Base-by-base conservation (phyloP, 2,113 vertebrate species). In the Gobio gobio region DNA sequence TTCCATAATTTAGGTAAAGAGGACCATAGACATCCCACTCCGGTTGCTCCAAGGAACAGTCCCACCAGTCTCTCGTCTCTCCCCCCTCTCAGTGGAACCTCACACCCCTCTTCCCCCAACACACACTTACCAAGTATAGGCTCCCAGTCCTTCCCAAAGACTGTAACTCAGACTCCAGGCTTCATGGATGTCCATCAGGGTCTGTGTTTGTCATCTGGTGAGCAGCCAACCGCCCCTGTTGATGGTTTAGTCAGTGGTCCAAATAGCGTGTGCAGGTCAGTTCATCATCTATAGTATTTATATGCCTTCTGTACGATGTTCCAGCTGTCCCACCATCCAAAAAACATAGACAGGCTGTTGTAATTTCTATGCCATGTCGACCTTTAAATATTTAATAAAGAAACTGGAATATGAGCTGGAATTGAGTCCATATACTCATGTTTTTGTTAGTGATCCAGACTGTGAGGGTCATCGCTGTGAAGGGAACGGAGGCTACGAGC, bases 391-490 rank as follows among this genome's bases (percentile, higher is more conserved):
- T 54, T 5, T 54, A 26, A 29, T 20, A 54, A 33, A 72, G 5
- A n/a, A 40, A 70, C 36, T 40, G 40, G 33, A 43, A 70, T 70
- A 43, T 70, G 43, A 24, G 45, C 12, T 73, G 43, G 43, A 16
- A 29, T 76, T 6, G 12, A 74, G 26, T 76, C 1, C 7, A 18
- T 54, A 9, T 29, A 54, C 49, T 75, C 47, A 49, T 76, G 74
- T 76, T 76, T 54, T 51, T 76, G 24, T 2, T 83, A 99, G 98
- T 89, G 98, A 99, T 91, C 98, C 98, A 0, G 97, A 99, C 79
- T 99, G 98, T 20, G 98, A 99, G 91, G 97, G 97, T 47, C 98
- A 99, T 90, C 97, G 96, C 83, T 99, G 97, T 74, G 97, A 98
- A 88, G 97, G 96, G 43, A 97, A 94, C 18, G 94, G 95, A 56